Conservation (phyloP, 2,888 invertebrate species). For the Eupsilia transversa region DNA sequence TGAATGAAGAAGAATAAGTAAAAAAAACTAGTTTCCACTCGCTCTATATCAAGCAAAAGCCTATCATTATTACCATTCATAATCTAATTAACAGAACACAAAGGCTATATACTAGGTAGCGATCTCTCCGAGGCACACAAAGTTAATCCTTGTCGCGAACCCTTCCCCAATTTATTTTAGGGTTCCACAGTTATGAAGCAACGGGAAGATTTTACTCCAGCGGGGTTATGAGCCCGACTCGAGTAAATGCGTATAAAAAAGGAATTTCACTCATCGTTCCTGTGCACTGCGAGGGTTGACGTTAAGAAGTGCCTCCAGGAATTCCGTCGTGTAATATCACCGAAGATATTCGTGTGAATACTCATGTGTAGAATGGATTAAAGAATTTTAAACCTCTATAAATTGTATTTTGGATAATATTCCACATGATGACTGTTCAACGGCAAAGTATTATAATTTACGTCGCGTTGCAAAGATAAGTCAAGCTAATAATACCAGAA, state of each 20-base stretch:
- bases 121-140: slow-evolving; percentile 44
- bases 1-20: not conserved
- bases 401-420: not conserved
- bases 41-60: not conserved
- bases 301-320: slow-evolving; percentile 54
- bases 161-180: slow-evolving; percentile 62
- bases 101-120: slow-evolving; percentile 32
- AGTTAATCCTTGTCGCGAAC: slow-evolving; percentile 60
- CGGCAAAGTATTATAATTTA: not conserved
- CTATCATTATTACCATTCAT: slow-evolving; percentile 2
- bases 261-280: slow-evolving; percentile 65
- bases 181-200: slow-evolving; percentile 65
- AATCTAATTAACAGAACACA: slow-evolving; percentile 45
- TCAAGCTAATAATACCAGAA: not conserved
- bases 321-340: slow-evolving; percentile 55
- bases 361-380: slow-evolving; percentile 26
- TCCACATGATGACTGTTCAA: not conserved
- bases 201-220: slow-evolving; percentile 58
- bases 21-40: not conserved
- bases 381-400: slow-evolving; percentile 35
- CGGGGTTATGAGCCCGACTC: slow-evolving; percentile 58
- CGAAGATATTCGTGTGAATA: slow-evolving; percentile 50
- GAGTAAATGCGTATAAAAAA: slow-evolving; percentile 65
- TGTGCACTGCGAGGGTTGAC: slow-evolving; percentile 49
- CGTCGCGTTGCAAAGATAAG: not conserved